Percentiles rank a stretch among this genome's conserved stretches.
Conservation (phyloP, 1,140 invertebrate genomes). For the Brachionus sp. region DNA sequence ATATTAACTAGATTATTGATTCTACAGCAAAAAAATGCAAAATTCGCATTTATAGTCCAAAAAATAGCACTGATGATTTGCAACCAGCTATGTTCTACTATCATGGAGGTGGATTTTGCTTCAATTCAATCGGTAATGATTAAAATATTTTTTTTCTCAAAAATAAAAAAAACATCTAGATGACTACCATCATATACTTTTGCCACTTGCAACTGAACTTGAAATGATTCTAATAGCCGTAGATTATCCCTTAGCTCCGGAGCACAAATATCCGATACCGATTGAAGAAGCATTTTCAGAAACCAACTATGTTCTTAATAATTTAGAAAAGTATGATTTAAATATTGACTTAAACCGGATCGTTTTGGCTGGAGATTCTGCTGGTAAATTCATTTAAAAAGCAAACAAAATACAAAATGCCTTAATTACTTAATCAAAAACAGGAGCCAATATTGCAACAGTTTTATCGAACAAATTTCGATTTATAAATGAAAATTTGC, state of each 20-base stretch:
- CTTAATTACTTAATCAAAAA: no score
- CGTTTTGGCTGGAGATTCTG: neutral
- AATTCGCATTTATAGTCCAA: constrained; percentile 2
- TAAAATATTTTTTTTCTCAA: neutral
- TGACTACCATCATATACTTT: neutral
- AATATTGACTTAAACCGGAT: neutral
- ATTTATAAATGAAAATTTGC: neutral
- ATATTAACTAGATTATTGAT: neutral
- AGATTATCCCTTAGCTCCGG: constrained; percentile 12
- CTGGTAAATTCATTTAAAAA: neutral
- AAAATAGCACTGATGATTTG: neutral
- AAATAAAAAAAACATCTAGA: neutral
- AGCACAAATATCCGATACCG: neutral
- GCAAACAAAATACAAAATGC: no score
- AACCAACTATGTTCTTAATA: neutral
- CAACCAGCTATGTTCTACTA: neutral
- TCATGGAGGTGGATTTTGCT: neutral
- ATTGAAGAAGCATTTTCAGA: neutral
- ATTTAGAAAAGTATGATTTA: neutral
- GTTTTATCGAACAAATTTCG: neutral
- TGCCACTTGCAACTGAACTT: neutral
- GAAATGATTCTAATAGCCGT: neutral
- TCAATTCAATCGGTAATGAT: neutral
- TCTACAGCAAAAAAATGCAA: neutral
- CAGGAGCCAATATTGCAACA: constrained; percentile 3